Evolutionary conservation across 2,797 vertebrate species (phyloP), one percentile per base, ranked within the genome.

Genomic region (Malacoctenus gilli): DNA sequence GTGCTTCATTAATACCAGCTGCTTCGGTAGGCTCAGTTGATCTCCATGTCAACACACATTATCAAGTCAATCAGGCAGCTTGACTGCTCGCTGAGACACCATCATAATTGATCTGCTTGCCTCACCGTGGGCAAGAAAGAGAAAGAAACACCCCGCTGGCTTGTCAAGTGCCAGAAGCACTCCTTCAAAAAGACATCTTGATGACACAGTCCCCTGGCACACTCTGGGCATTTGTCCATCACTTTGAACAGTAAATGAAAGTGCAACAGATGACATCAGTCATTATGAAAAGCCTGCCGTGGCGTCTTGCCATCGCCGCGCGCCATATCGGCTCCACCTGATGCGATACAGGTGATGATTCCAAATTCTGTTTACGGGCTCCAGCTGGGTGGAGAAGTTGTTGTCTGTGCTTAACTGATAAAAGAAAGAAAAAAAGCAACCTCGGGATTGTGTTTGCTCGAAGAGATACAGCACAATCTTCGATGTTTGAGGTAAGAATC

Each of bases 241-340:
- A 85, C 76, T 83, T 80, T 82, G 68, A 85, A 71, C 52, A 58
- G 47, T 77, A 79, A 84, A 86, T 87, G 64, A 87, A 87, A 87
- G 75, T 68, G 58, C 40, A 23, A 75, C 59, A 68, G 68, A 83
- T 72, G 82, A 79, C 74, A 85, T 83, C 69, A 56, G 75, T 77
- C 72, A 73, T 72, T 68, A 79, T 83, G 69, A 80, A 75, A 80
- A 74, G 60, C 19, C 60, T 55, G 56, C 64, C 75, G 40, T 66
- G 11, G 70, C 67, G 42, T 38, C 52, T 46, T 23, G 57, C 59
- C 67, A 60, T 35, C 25, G 48, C 39, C 21, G 39, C 58, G 57
- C 56, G 59, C 60, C 14, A 23, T 47, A 58, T 79, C 67, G 44
- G 21, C 47, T 60, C 48, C 22, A 54, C 55, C 56, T 59, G 56